A percentile compares a stretch with the other conserved stretches of the same genome.
Evolutionary conservation across 2,888 invertebrate genomes (phyloP).

Genomic region (Melolontha melolontha): DNA sequence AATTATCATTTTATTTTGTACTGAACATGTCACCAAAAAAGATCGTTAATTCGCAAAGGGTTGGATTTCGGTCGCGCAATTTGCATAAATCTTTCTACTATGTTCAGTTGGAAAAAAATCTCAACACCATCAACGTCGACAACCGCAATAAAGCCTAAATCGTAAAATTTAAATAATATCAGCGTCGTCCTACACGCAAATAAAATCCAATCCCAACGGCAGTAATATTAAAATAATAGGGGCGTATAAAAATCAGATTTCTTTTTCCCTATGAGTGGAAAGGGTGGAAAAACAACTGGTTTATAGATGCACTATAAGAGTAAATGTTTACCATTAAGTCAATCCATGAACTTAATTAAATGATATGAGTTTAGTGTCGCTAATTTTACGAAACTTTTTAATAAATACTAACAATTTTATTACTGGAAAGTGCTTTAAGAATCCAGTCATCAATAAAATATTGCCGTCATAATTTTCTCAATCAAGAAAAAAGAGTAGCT

Average conservation of each 20-base stretch:
- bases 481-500: too few species aligned
- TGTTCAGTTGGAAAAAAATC: constrained; percentile 2
- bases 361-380: not conserved
- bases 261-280: not conserved
- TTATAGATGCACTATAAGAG: constrained; percentile 20
- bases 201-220: not conserved
- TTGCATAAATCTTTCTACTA: constrained; percentile 1
- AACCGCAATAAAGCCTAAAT: constrained; percentile 2
- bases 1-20: too few species aligned
- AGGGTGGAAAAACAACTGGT: not conserved
- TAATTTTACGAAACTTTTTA: constrained; percentile 9
- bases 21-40: too few species aligned
- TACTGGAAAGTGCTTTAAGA: too few species aligned
- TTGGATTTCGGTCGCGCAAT: not conserved
- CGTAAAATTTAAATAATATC: constrained; percentile 25
- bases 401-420: too few species aligned
- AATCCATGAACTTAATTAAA: constrained; percentile 5
- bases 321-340: constrained; percentile 20
- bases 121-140: constrained; percentile 10
- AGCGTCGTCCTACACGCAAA: not conserved
- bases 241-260: not conserved
- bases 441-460: too few species aligned
- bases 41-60: too few species aligned
- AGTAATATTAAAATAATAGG: constrained; percentile 15
- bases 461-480: too few species aligned